phyloP scores from a whole-genome alignment of 1,140 invertebrate species.

The Listronotus bonariensis region DNA sequence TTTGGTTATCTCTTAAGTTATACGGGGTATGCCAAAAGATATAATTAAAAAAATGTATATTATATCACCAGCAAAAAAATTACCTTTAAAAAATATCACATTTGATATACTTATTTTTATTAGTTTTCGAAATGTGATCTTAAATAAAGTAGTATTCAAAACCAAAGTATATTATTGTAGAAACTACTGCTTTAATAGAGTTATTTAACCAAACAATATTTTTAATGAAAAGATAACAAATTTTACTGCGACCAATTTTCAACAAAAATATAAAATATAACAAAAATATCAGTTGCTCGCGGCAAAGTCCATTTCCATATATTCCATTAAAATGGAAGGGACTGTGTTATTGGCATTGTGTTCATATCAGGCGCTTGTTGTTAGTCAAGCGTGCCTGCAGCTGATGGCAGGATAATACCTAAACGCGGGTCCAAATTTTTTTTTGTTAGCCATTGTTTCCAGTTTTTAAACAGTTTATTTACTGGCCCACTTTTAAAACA shows the following conservation, averaged over 20 bases:
- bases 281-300: neutral
- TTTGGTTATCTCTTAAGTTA: no score
- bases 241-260: neutral
- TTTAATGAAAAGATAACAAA: neutral
- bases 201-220: no score
- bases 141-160: no score
- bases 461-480: slow-evolving; percentile 42
- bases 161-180: no score
- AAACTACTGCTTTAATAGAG: no score
- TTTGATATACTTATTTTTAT: no score
- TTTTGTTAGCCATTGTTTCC: slow-evolving; percentile 43
- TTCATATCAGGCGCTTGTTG: slow-evolving; percentile 42
- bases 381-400: slow-evolving; percentile 42
- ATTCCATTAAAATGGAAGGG: slow-evolving; percentile 41
- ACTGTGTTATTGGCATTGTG: slow-evolving; percentile 48
- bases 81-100: no score
- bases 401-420: slow-evolving; percentile 48
- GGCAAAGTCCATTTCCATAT: slow-evolving; percentile 38
- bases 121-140: no score
- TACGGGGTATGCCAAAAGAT: no score
- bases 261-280: neutral
- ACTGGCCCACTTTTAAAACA: slow-evolving; percentile 12
- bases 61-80: no score
- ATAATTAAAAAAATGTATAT: no score
- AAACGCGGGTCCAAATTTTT: slow-evolving; percentile 38